A percentile compares a stretch with the other conserved stretches of the same genome.
phyloP scores from a whole-genome alignment of 2,113 vertebrate species.

The Procapra przewalskii region DNA sequence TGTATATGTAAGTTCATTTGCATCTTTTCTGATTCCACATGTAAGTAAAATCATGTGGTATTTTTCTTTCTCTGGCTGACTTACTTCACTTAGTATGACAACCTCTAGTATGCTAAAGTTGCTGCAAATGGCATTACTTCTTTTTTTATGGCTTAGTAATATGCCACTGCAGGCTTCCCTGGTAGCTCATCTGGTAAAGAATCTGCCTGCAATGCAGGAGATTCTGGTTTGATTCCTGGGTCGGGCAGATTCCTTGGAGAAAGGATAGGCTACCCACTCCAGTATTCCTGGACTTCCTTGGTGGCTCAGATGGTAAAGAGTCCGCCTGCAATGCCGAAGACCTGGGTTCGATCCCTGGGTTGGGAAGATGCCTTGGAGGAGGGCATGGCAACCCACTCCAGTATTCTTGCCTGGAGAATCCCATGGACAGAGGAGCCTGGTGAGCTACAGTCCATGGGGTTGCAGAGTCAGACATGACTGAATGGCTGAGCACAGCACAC shows the following conservation, averaged over 20 bases:
- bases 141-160: neutral
- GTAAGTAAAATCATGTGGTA: neutral
- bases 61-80: neutral
- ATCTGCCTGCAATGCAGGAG: neutral
- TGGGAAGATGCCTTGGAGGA: neutral
- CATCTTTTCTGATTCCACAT: neutral
- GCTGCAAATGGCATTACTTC: neutral
- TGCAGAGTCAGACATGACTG: neutral
- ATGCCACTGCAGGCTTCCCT: neutral
- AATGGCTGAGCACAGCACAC: neutral
- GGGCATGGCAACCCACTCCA: neutral
- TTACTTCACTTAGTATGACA: neutral
- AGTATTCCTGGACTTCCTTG: neutral
- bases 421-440: neutral
- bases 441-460: neutral
- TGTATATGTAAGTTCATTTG: neutral
- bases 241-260: fast-evolving
- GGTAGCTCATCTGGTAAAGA: neutral
- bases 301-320: neutral
- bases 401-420: neutral
- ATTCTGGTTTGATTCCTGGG: neutral
- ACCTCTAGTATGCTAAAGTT: neutral
- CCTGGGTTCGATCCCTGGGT: neutral
- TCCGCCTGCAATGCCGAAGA: neutral
- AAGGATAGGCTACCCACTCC: neutral